Evolutionary conservation across 2,113 vertebrate species (phyloP).

Genomic region (Hymenochirus boettgeri): DNA sequence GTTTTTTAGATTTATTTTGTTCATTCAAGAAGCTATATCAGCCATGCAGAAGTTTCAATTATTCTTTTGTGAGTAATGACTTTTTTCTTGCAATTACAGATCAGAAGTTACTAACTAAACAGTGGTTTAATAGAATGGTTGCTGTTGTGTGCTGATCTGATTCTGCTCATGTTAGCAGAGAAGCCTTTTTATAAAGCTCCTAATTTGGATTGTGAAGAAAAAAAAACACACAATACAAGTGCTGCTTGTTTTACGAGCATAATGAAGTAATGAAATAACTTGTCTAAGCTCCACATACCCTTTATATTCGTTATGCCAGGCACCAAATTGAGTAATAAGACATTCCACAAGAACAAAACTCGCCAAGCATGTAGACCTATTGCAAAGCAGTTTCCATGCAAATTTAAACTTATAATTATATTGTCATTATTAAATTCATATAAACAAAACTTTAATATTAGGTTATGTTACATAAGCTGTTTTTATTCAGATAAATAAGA

Average conservation of each 20-base stretch:
- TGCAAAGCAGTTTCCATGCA: too few relatives aligned
- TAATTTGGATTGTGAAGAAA: slow-evolving; percentile 30
- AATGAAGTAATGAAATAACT: slow-evolving; percentile 28
- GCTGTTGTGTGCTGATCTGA: slow-evolving; percentile 9
- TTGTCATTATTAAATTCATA: too few relatives aligned
- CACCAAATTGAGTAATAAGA: too few relatives aligned
- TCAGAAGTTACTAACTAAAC: slow-evolving; percentile 37
- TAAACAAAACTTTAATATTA: too few relatives aligned
- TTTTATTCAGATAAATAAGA: too few relatives aligned
- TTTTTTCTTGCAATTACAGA: slow-evolving; percentile 41
- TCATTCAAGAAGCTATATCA: slow-evolving; percentile 2
- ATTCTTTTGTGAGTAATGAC: slow-evolving; percentile 38
- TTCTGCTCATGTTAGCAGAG: slow-evolving; percentile 32
- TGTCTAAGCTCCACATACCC: background rate
- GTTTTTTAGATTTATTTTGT: background rate
- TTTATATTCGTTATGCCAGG: too few relatives aligned
- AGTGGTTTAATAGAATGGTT: slow-evolving; percentile 41
- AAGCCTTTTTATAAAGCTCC: background rate
- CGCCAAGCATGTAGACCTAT: too few relatives aligned
- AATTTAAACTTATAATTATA: too few relatives aligned
- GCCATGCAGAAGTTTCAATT: slow-evolving; percentile 16
- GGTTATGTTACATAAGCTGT: too few relatives aligned
- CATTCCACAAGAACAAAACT: too few relatives aligned
- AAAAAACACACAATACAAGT: slow-evolving; percentile 24
- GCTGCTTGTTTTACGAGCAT: slow-evolving; percentile 16